phyloP scores from a whole-genome alignment of 2,888 invertebrate species.

The Metopia argyrocephala region DNA sequence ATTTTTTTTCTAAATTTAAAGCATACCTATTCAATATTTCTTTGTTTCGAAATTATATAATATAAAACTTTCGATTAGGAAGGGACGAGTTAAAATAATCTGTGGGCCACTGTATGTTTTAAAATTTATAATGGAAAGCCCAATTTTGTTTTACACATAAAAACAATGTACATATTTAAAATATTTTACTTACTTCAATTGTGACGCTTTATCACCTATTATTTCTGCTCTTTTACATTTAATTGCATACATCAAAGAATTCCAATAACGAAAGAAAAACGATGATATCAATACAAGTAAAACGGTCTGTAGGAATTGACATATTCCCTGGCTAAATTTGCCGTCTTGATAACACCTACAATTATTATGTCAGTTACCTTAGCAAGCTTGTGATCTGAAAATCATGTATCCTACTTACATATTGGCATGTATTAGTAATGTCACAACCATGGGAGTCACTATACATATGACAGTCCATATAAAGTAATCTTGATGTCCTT shows the following conservation, averaged over 20 bases:
- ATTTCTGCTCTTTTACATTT: conserved; percentile 70
- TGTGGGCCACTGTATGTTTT: too few species aligned
- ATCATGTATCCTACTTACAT: conserved; percentile 68
- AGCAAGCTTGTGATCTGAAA: background rate
- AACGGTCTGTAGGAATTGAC: conserved; percentile 64
- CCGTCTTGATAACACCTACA: conserved; percentile 71
- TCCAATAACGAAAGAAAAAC: conserved; percentile 72
- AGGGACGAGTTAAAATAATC: too few species aligned
- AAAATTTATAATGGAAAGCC: too few species aligned
- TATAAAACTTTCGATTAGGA: too few species aligned
- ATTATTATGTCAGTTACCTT: background rate
- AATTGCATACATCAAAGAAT: conserved; percentile 69
- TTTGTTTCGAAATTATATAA: too few species aligned
- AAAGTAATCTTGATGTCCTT: conserved; percentile 70
- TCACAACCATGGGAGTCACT: conserved; percentile 70
- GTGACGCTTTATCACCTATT: conserved; percentile 66
- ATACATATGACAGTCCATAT: conserved; percentile 72
- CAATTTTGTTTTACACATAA: too few species aligned
- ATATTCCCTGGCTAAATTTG: conserved; percentile 65
- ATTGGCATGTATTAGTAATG: conserved; percentile 70
- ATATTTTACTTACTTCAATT: conserved; percentile 66
- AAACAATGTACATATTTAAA: too few species aligned
- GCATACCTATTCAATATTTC: too few species aligned
- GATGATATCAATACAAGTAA: conserved; percentile 70
- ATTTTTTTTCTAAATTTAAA: too few species aligned